A percentile compares a stretch with the other conserved stretches of the same genome.
These are phyloP conservation scores for Coilia nasus DNA, from an alignment of 2,797 vertebrate genomes.

Conservation along the genomic window DNA sequence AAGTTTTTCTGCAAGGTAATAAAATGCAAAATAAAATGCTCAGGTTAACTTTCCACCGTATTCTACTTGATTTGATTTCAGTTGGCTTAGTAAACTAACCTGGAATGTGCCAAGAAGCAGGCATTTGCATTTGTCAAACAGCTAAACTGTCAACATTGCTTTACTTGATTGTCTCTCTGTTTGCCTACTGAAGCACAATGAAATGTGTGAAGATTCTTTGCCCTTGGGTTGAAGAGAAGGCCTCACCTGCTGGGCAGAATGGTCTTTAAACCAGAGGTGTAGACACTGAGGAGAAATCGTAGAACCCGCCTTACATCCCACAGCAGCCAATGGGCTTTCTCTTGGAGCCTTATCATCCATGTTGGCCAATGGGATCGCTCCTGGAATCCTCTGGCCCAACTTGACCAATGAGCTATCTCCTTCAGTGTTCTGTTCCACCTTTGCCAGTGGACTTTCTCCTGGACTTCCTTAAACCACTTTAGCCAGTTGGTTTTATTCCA, in stretches of 20 bases:
- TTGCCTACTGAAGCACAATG: not conserved
- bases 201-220: not conserved
- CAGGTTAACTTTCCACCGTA: not conserved
- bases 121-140: too few species aligned
- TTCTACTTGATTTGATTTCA: not conserved
- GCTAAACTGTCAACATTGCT: not conserved
- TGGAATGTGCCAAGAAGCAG: not conserved
- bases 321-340: not conserved
- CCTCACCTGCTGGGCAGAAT: constrained; percentile 49
- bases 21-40: not conserved
- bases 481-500: not conserved
- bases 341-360: not conserved
- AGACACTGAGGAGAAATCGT: not conserved
- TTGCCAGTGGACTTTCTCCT: not conserved
- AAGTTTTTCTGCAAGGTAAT: not conserved
- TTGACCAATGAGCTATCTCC: not conserved
- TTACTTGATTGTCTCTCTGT: not conserved
- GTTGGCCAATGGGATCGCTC: not conserved
- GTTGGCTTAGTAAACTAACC: not conserved
- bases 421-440: not conserved
- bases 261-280: not conserved
- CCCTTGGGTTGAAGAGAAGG: not conserved
- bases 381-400: not conserved
- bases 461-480: not conserved
- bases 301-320: constrained; percentile 4